phyloP scores from a whole-genome alignment of 2,113 vertebrate species.

The Paedocypris sp. region DNA sequence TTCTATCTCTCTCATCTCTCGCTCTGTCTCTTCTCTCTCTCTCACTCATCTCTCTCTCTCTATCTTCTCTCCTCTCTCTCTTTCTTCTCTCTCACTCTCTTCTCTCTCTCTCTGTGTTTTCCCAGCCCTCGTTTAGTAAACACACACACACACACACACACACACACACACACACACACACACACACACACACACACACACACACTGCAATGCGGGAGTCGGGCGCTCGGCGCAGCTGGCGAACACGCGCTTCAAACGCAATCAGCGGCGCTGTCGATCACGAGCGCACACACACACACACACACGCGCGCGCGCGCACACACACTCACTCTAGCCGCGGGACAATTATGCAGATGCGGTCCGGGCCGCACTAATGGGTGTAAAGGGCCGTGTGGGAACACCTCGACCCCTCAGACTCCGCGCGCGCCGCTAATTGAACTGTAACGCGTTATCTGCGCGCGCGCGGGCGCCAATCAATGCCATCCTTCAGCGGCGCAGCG shows the following conservation, averaged over 20 bases:
- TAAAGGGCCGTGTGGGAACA: neutral
- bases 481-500: constrained; percentile 25
- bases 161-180: constrained; percentile 4
- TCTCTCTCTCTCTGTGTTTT: neutral
- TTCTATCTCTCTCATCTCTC: too few species aligned
- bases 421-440: constrained; percentile 34
- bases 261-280: constrained; percentile 16
- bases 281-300: too few species aligned
- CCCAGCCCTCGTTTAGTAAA: constrained; percentile 5
- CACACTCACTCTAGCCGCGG: neutral
- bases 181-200: constrained; percentile 2
- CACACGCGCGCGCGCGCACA: neutral
- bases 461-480: constrained; percentile 34
- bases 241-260: constrained; percentile 15
- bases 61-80: too few species aligned
- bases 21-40: too few species aligned
- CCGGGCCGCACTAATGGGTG: constrained; percentile 30
- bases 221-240: neutral
- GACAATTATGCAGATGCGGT: constrained; percentile 18
- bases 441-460: constrained; percentile 31
- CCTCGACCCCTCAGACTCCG: neutral
- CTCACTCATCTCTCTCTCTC: too few species aligned
- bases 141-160: constrained; percentile 1
- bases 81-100: too few species aligned
- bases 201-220: neutral